phyloP scores from a whole-genome alignment of 2,113 vertebrate species.

The Coryphaenoides rupestris region DNA sequence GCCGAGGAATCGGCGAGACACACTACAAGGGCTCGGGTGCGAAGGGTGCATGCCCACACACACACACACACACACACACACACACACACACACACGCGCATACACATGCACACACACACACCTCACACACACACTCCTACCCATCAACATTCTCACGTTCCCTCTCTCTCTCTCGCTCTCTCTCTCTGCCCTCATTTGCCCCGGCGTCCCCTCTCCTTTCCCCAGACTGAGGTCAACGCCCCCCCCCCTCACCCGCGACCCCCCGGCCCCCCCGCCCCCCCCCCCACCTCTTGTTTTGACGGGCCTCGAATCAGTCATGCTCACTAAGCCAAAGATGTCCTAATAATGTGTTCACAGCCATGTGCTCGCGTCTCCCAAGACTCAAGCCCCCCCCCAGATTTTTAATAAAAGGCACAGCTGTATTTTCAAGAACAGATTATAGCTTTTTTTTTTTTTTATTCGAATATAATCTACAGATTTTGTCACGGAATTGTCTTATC shows the following conservation, averaged over 20 bases:
- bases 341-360: too few species aligned
- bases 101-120: slow-evolving; percentile 1
- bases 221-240: too few species aligned
- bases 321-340: too few species aligned
- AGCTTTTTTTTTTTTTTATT: too few species aligned
- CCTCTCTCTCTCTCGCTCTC: slow-evolving; percentile 17
- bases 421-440: too few species aligned
- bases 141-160: slow-evolving; percentile 15
- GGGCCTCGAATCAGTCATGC: slow-evolving; percentile 1
- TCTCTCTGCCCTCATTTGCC: slow-evolving; percentile 10
- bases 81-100: slow-evolving; percentile 7
- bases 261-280: slow-evolving; percentile 14
- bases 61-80: slow-evolving; percentile 1
- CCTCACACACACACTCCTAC: slow-evolving; percentile 8
- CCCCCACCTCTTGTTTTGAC: slow-evolving; percentile 21
- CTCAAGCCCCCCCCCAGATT: too few species aligned
- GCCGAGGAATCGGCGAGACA: neutral
- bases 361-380: too few species aligned
- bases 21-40: neutral
- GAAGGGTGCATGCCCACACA: neutral
- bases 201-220: slow-evolving; percentile 32
- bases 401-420: too few species aligned
- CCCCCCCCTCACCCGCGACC: slow-evolving; percentile 29
- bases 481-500: too few species aligned
- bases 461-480: too few species aligned